A percentile compares a stretch with the other conserved stretches of the same genome.
Evolutionary conservation across 2,113 vertebrate species (phyloP).

Genomic region (Microcebus murinus): DNA sequence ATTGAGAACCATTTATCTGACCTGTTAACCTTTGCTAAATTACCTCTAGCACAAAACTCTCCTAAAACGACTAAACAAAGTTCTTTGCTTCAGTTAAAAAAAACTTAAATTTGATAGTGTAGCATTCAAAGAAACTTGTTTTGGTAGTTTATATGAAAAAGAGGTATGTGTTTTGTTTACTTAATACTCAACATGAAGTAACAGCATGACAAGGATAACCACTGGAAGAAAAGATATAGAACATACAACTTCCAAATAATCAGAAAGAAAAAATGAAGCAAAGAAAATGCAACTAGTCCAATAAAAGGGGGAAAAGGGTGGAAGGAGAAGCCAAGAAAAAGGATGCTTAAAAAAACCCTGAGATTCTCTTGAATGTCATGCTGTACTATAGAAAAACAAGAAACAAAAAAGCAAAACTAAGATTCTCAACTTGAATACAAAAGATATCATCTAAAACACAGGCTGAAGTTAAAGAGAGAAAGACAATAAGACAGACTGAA

Average conservation of each 20-base stretch:
- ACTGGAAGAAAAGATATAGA: not conserved
- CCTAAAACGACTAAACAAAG: not conserved
- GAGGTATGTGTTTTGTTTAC: not conserved
- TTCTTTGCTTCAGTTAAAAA: constrained; percentile 1
- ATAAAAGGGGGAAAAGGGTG: not conserved
- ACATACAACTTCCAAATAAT: not conserved
- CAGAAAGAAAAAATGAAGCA: not conserved
- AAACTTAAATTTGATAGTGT: not conserved
- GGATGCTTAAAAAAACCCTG: not conserved
- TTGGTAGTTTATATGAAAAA: not conserved
- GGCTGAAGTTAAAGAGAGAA: constrained; percentile 25
- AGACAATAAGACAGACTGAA: not conserved
- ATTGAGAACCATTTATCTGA: not conserved
- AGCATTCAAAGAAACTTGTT: not conserved
- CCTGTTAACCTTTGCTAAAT: not conserved
- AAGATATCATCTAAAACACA: not conserved
- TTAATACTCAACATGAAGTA: not conserved
- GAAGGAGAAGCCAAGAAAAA: not conserved
- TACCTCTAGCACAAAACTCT: not conserved
- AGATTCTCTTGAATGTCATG: too few species aligned
- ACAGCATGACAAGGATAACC: not conserved
- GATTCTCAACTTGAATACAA: not conserved
- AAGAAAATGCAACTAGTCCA: not conserved
- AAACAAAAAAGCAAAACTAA: not conserved
- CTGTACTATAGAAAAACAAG: too few species aligned